Conservation (phyloP, 2,113 vertebrate species). For the Daboia siamensis region DNA sequence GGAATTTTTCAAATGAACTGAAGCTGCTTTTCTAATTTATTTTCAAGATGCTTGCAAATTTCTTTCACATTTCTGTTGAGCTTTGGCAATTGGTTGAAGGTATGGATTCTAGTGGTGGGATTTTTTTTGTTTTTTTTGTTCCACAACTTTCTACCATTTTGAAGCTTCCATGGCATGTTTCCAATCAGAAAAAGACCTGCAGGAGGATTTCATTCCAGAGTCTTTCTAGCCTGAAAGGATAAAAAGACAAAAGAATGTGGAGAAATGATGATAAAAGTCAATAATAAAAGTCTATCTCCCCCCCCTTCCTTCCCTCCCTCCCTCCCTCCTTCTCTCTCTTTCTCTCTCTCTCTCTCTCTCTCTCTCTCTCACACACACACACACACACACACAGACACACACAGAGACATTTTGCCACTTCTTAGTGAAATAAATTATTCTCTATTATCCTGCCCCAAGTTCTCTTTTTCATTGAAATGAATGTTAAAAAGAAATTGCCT, state of each 20-base stretch:
- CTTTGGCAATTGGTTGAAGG: not conserved
- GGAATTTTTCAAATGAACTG: not conserved
- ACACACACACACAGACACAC: no score
- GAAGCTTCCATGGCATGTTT: not conserved
- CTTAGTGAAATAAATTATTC: not conserved
- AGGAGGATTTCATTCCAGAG: not conserved
- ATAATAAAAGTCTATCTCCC: not conserved
- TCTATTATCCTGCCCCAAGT: not conserved
- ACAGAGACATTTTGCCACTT: not conserved
- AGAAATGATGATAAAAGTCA: not conserved
- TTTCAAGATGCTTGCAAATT: not conserved
- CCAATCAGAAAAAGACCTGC: not conserved
- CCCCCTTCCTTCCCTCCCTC: rapidly evolving
- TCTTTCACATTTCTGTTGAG: not conserved
- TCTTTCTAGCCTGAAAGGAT: not conserved
- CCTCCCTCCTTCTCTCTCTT: no score
- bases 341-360: not conserved
- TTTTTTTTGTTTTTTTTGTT: not conserved
- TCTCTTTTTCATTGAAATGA: not conserved
- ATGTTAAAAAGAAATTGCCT: not conserved
- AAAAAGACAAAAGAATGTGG: not conserved
- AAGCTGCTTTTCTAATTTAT: not conserved
- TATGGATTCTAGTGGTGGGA: not conserved
- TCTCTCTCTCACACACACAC: no score
- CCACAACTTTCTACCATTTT: not conserved